Percentiles rank a stretch among this genome's conserved stretches.
These are phyloP conservation scores for Cheiracanthium punctorium DNA, from an alignment of 2,888 invertebrate genomes.

Conservation along the genomic window DNA sequence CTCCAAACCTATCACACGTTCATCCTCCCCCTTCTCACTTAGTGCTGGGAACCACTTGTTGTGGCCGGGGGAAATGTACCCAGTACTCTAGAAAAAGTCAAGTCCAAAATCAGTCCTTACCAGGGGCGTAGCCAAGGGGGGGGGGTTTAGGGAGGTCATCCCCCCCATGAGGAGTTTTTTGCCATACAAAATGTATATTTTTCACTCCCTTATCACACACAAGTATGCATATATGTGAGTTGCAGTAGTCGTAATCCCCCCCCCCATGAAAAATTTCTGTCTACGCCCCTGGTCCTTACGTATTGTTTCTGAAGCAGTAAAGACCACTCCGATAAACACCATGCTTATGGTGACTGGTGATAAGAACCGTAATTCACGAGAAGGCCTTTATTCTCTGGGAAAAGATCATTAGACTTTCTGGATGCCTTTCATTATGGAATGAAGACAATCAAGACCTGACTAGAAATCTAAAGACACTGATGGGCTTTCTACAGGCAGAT, in stretches of 20 bases:
- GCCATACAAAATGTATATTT: no score
- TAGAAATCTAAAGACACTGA: no score
- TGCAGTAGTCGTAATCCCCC: no score
- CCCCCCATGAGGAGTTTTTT: no score
- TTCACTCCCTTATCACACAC: no score
- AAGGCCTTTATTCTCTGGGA: background rate
- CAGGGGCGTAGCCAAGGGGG: no score
- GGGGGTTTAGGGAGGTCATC: no score
- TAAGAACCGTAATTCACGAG: background rate
- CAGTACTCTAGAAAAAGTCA: background rate
- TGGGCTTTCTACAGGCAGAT: no score
- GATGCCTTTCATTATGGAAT: background rate
- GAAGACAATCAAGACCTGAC: background rate
- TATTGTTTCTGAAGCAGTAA: background rate
- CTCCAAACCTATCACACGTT: background rate
- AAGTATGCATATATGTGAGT: no score
- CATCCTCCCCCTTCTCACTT: background rate
- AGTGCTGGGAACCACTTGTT: constrained; percentile 8
- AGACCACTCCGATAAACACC: background rate
- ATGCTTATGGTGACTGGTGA: background rate
- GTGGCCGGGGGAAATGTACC: background rate
- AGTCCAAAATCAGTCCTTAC: no score
- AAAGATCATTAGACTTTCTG: background rate
- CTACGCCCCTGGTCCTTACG: no score
- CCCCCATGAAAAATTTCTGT: no score